Evolutionary conservation across 1,140 invertebrate genomes (phyloP).

Genomic region (Acromyrmex heyeri): DNA sequence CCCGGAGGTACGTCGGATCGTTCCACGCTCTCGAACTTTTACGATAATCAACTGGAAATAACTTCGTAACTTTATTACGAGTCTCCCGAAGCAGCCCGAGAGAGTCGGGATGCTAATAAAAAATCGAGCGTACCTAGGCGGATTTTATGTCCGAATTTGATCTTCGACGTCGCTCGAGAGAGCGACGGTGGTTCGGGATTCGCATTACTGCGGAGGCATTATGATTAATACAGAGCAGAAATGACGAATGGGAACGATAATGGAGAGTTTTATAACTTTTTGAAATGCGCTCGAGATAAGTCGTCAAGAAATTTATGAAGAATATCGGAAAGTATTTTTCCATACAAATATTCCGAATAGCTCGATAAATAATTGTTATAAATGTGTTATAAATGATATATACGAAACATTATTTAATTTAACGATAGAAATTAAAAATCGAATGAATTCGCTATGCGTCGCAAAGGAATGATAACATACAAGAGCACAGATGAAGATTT

Average conservation of each 20-base stretch:
- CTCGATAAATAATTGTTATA: not conserved
- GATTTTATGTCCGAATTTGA: constrained; percentile 65
- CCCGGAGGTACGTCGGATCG: constrained; percentile 77
- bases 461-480: not conserved
- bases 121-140: constrained; percentile 61
- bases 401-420: constrained; percentile 4
- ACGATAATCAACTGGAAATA: constrained; percentile 82
- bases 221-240: constrained; percentile 59
- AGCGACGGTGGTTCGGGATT: constrained; percentile 23
- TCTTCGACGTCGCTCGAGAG: constrained; percentile 44
- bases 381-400: not conserved
- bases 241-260: constrained; percentile 60
- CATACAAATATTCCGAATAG: not conserved
- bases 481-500: constrained; percentile 7
- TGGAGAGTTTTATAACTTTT: constrained; percentile 58
- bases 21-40: constrained; percentile 75
- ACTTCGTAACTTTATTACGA: constrained; percentile 81
- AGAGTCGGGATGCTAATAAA: constrained; percentile 58
- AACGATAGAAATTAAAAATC: not conserved
- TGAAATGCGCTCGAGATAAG: constrained; percentile 28
- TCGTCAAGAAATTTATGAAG: constrained; percentile 36
- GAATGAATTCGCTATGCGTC: not conserved
- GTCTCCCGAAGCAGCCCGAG: constrained; percentile 61
- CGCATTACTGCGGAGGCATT: not conserved
- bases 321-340: constrained; percentile 36